phyloP scores from a whole-genome alignment of 2,888 invertebrate genomes.

The Sisyra nigra region DNA sequence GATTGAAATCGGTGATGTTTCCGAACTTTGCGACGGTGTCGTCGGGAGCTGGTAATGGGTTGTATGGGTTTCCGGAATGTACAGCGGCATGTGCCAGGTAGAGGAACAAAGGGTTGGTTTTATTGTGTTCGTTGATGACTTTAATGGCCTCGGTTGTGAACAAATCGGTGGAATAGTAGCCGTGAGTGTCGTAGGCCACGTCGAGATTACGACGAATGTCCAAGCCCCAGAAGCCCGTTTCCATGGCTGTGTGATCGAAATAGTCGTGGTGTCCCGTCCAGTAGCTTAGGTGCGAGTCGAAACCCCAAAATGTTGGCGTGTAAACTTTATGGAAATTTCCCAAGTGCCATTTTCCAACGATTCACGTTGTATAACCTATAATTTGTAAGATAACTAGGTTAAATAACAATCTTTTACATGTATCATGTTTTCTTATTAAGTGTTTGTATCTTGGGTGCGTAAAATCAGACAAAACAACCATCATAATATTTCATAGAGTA shows the following conservation, averaged over 20 bases:
- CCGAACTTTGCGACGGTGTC: constrained; percentile 44
- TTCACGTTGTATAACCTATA: constrained; percentile 66
- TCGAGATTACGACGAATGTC: constrained; percentile 51
- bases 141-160: constrained; percentile 31
- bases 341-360: constrained; percentile 62
- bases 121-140: constrained; percentile 30
- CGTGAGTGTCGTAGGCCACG: constrained; percentile 60
- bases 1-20: constrained; percentile 48
- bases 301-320: constrained; percentile 47
- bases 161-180: constrained; percentile 40
- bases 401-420: no score
- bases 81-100: constrained; percentile 80
- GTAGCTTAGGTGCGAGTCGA: constrained; percentile 60
- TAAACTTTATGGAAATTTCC: constrained; percentile 35
- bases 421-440: no score
- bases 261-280: constrained; percentile 86
- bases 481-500: no score
- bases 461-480: no score
- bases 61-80: constrained; percentile 74
- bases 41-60: constrained; percentile 68
- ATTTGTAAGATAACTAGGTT: no score
- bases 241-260: constrained; percentile 69
- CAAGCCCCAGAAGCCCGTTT: constrained; percentile 41
- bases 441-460: no score
- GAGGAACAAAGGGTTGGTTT: constrained; percentile 58